Conservation (phyloP, 2,113 vertebrate genomes). For the Lepus americanus region DNA sequence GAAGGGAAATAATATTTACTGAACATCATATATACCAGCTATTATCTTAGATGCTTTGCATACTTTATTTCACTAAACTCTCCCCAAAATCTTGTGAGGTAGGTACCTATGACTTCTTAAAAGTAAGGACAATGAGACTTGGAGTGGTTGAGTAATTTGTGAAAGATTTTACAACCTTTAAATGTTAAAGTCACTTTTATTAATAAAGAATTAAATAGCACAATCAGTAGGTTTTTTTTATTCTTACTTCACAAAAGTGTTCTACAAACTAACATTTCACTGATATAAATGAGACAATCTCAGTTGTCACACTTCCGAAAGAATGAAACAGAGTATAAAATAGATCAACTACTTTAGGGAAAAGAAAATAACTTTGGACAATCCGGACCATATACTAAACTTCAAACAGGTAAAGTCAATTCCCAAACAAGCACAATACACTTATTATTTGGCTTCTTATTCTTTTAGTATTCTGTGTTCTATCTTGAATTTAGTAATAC, state of each 20-base stretch:
- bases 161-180: not conserved
- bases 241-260: not conserved
- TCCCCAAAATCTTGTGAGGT: not conserved
- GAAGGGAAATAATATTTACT: not conserved
- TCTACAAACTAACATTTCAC: not conserved
- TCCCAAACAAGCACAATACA: not conserved
- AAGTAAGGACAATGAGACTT: not conserved
- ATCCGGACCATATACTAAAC: not conserved
- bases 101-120: not conserved
- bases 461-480: not conserved
- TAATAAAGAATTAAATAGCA: not conserved
- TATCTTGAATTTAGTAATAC: not conserved
- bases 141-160: not conserved
- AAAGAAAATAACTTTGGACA: not conserved
- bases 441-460: not conserved
- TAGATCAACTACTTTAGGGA: not conserved
- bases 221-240: not conserved
- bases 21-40: not conserved
- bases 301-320: not conserved
- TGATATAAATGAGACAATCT: not conserved
- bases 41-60: not conserved
- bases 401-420: not conserved
- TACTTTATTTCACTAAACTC: not conserved
- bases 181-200: not conserved
- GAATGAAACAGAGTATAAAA: not conserved